Percentiles rank a stretch among this genome's conserved stretches.
phyloP scores from a whole-genome alignment of 2,797 vertebrate genomes.

The Phoxinus dragarum region DNA sequence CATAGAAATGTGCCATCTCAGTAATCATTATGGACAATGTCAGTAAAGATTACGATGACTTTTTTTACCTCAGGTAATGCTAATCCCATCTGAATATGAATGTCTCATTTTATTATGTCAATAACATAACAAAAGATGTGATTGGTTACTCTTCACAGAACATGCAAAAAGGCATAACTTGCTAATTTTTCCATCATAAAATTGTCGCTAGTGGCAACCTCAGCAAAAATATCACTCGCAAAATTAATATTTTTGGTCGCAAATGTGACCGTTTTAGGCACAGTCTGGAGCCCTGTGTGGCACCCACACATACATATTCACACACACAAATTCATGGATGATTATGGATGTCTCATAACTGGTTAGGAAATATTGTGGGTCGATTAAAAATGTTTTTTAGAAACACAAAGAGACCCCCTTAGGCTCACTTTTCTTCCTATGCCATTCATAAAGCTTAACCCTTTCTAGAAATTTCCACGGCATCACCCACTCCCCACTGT shows the following conservation, averaged over 20 bases:
- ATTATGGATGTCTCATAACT: background rate
- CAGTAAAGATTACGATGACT: too few species aligned
- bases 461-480: slow-evolving; percentile 46
- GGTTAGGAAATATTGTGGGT: background rate
- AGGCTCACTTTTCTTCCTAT: slow-evolving; percentile 17
- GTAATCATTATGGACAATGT: too few species aligned
- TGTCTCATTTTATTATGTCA: background rate
- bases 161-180: background rate
- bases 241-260: background rate
- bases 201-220: background rate
- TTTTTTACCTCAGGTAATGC: too few species aligned
- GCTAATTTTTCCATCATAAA: background rate
- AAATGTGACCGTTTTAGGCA: background rate
- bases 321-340: background rate
- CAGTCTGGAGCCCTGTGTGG: background rate
- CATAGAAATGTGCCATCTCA: too few species aligned
- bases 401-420: slow-evolving; percentile 6
- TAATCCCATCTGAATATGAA: too few species aligned
- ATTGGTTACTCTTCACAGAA: background rate
- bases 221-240: background rate
- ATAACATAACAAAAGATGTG: background rate
- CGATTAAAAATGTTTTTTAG: slow-evolving; percentile 19
- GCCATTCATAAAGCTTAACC: slow-evolving; percentile 37
- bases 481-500: slow-evolving; percentile 32
- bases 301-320: background rate